phyloP scores from a whole-genome alignment of 2,113 vertebrate species.

The Gavia stellata region DNA sequence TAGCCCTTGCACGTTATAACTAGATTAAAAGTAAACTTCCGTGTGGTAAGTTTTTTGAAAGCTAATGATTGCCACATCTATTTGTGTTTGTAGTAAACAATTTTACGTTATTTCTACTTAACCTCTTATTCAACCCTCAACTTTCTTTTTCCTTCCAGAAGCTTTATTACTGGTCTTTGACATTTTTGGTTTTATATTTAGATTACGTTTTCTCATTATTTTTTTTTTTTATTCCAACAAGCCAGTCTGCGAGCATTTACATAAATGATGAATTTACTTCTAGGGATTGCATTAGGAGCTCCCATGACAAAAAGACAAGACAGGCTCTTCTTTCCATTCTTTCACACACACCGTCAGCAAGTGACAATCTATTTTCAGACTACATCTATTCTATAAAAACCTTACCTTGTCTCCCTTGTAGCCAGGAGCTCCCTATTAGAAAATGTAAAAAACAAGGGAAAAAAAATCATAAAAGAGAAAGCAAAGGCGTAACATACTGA shows the following conservation, averaged over 20 bases:
- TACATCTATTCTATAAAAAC: background rate
- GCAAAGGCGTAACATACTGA: background rate
- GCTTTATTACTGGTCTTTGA: background rate
- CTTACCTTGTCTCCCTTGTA: constrained; percentile 86
- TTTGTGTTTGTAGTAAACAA: background rate
- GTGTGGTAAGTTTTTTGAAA: background rate
- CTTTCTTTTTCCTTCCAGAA: background rate
- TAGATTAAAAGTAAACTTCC: background rate
- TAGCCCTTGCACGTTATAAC: background rate
- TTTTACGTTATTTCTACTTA: background rate
- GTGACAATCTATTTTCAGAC: background rate
- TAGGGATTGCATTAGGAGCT: background rate
- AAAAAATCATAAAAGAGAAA: background rate
- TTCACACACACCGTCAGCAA: background rate
- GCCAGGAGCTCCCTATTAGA: constrained; percentile 76
- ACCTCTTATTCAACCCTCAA: background rate
- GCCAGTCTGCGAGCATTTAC: background rate
- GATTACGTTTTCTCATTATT: background rate
- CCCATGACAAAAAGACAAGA: background rate
- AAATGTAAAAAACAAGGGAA: background rate
- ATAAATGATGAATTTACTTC: background rate
- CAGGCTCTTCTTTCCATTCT: background rate
- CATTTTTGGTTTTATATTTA: background rate
- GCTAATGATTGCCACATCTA: background rate
- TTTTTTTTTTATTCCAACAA: background rate